Conservation (phyloP, 2,797 vertebrate species). For the Squalus acanthias region DNA sequence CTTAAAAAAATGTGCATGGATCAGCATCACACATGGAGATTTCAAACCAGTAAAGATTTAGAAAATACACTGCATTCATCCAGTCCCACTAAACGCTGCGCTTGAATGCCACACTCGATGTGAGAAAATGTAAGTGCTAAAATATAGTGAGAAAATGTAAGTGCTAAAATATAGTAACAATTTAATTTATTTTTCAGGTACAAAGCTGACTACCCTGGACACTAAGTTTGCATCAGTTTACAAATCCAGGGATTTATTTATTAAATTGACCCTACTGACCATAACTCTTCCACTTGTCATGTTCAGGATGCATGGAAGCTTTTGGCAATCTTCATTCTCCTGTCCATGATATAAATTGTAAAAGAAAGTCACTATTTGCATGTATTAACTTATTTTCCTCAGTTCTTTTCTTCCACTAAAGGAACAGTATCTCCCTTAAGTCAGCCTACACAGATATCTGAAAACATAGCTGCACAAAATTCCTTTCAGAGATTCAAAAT, state of each 20-base stretch:
- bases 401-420: slow-evolving; percentile 1
- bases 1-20: not conserved
- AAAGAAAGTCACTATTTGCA: not conserved
- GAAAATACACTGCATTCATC: not conserved
- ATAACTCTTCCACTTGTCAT: not conserved
- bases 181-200: no score
- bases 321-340: not conserved
- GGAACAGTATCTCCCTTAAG: not conserved
- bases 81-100: not conserved
- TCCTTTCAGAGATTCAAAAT: not conserved
- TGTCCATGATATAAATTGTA: not conserved
- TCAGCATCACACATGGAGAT: not conserved
- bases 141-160: not conserved
- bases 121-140: not conserved
- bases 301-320: not conserved
- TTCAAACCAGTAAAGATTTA: not conserved
- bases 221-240: not conserved
- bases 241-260: not conserved
- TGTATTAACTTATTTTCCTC: not conserved
- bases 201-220: not conserved
- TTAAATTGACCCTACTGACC: not conserved
- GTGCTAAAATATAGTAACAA: not conserved
- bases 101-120: not conserved
- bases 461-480: not conserved
- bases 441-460: not conserved